Evolutionary conservation across 1,140 invertebrate species (phyloP), one percentile per base, ranked within the genome.

Genomic region (Drosophila sturtevanti): DNA sequence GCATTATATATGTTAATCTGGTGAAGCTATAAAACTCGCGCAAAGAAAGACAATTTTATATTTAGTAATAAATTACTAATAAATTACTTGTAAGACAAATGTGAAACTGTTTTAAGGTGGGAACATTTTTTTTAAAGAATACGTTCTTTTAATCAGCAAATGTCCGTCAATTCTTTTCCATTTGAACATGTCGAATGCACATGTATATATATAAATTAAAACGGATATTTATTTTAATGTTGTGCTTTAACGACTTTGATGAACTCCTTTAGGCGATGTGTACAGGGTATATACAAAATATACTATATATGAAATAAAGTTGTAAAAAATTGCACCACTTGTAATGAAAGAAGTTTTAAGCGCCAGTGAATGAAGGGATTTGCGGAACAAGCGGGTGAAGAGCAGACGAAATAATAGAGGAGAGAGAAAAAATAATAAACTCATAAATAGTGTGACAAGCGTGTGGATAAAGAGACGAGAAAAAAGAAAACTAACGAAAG

Each of bases 331-430:
- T 66, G 63, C 67, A 67, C 72, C 60, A 75, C 75, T 75, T 77
- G 72, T 77, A 77, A 77, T 77, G 75, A 77, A 74, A 69, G 71
- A 77, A 77, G 71, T 77, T 77, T 77, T 73, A 73, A 77, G 74
- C 66, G 51, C 31, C 27, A 37, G 4, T 55, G 31, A 27, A 48
- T 48, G 41, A 48, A 48, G 41, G 41, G 41, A 48, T 48, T 41
- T 9, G 34, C 54, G 16, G 14, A 35, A 27, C n/a, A 14, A 31
- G 24, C 14, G 35, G 31, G 24, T 9, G 31, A n/a, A 12, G 55
- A 65, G 21, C 44, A 63, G 68, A 37, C 66, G 35, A 48, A 44
- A 77, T 70, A 70, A 77, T 64, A 66, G 75, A 72, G 70, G 24
- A 54, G 74, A 38, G 52, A 9, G 41, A 44, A 16, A 48, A 75